These are phyloP conservation scores for Hestina assimilis DNA, from an alignment of 1,140 invertebrate species.

Conservation along the genomic window DNA sequence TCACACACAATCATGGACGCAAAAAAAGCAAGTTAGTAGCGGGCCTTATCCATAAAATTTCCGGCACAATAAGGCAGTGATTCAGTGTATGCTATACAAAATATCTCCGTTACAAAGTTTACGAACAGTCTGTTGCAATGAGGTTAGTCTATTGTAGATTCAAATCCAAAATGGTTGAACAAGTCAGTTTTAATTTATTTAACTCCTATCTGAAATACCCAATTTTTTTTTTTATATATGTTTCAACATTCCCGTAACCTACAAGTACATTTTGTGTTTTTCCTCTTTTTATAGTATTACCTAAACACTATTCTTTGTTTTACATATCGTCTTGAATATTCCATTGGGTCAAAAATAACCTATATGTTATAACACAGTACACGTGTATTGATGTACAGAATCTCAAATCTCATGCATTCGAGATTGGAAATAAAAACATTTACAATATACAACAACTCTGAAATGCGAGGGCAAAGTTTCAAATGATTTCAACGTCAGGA, in stretches of 20 bases:
- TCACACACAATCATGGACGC: slow-evolving; percentile 10
- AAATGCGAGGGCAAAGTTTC: slow-evolving; percentile 71
- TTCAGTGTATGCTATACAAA: slow-evolving; percentile 76
- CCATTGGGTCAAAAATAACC: slow-evolving; percentile 71
- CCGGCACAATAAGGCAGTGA: slow-evolving; percentile 77
- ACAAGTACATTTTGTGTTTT: slow-evolving; percentile 74
- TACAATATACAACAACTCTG: slow-evolving; percentile 67
- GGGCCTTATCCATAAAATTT: slow-evolving; percentile 53
- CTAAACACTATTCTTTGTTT: slow-evolving; percentile 73
- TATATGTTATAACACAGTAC: slow-evolving; percentile 44
- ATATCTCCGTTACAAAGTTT: slow-evolving; percentile 74
- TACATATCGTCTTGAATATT: slow-evolving; percentile 71
- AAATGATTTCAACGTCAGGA: slow-evolving; percentile 41
- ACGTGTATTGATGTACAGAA: slow-evolving; percentile 41
- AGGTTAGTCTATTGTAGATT: slow-evolving; percentile 77
- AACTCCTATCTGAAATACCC: slow-evolving; percentile 74
- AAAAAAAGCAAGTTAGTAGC: slow-evolving; percentile 29
- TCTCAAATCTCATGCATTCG: slow-evolving; percentile 50
- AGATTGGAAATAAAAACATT: slow-evolving; percentile 53
- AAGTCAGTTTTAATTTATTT: slow-evolving; percentile 69
- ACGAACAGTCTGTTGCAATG: slow-evolving; percentile 75
- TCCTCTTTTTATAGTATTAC: slow-evolving; percentile 69
- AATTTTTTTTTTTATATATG: slow-evolving; percentile 64
- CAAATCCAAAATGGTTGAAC: slow-evolving; percentile 77
- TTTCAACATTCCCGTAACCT: slow-evolving; percentile 75